These are phyloP conservation scores for Peromyscus leucopus DNA, from an alignment of 2,113 vertebrate genomes.

Conservation along the genomic window DNA sequence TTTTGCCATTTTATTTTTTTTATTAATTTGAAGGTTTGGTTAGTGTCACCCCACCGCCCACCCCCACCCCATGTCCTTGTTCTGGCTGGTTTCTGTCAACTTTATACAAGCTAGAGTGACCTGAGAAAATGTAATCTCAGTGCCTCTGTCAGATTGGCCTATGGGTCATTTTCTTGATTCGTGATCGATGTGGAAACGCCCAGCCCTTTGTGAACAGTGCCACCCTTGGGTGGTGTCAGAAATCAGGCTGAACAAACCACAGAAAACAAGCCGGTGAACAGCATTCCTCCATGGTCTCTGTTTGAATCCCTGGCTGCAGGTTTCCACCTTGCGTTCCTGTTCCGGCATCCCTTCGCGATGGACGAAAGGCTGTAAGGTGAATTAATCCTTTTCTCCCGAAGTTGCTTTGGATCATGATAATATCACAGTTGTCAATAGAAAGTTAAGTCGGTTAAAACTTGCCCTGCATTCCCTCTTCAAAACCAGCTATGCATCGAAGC, in stretches of 20 bases:
- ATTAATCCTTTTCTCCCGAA: not conserved
- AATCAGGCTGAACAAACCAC: not conserved
- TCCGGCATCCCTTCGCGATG: not conserved
- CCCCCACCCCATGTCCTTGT: no score
- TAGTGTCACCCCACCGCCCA: not conserved
- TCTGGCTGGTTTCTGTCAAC: not conserved
- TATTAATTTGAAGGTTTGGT: constrained; percentile 20
- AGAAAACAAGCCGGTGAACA: not conserved
- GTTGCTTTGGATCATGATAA: not conserved
- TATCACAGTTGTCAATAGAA: not conserved
- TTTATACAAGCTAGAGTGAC: not conserved
- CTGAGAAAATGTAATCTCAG: not conserved
- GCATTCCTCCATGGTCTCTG: not conserved
- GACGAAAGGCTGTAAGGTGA: not conserved
- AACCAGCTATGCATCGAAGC: constrained; percentile 58
- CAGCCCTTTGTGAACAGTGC: not conserved
- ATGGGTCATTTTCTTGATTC: not conserved
- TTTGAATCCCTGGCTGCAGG: no score
- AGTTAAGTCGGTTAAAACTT: not conserved
- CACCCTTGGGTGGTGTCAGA: not conserved
- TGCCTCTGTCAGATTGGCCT: not conserved
- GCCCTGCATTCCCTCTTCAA: not conserved
- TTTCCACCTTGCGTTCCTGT: not conserved
- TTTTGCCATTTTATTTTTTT: not conserved
- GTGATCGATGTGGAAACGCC: no score